phyloP scores from a whole-genome alignment of 2,888 invertebrate genomes.

The Yponomeuta plumbellus region DNA sequence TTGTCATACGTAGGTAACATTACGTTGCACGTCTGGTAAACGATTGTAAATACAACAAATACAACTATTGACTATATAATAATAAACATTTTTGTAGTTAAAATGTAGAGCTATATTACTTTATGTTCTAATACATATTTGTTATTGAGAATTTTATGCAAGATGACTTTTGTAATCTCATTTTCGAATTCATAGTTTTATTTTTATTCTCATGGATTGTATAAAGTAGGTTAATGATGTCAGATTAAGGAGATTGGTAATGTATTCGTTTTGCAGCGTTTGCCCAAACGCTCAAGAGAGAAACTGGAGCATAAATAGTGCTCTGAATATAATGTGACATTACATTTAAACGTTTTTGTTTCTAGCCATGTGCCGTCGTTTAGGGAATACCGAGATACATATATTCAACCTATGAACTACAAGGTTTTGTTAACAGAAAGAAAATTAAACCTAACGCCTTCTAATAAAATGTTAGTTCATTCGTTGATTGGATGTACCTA shows the following conservation, averaged over 20 bases:
- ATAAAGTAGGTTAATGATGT: constrained; percentile 65
- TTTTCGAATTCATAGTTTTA: constrained; percentile 27
- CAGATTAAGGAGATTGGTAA: constrained; percentile 34
- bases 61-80: constrained; percentile 33
- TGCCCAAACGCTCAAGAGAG: neutral
- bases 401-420: neutral
- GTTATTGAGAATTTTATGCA: constrained; percentile 40
- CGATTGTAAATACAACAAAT: constrained; percentile 67
- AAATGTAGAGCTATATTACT: constrained; percentile 39
- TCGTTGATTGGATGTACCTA: constrained; percentile 17
- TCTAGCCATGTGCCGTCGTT: constrained; percentile 50
- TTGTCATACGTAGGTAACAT: constrained; percentile 57
- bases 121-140: constrained; percentile 44
- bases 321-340: neutral
- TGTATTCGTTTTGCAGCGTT: neutral
- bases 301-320: neutral
- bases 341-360: neutral
- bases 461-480: no score
- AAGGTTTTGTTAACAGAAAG: no score
- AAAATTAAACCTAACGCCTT: no score
- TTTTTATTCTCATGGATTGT: constrained; percentile 52
- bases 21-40: constrained; percentile 53
- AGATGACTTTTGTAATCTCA: constrained; percentile 23
- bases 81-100: constrained; percentile 37
- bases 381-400: constrained; percentile 28